These are phyloP conservation scores for Mirounga angustirostris DNA, from an alignment of 2,113 vertebrate species.

Conservation along the genomic window DNA sequence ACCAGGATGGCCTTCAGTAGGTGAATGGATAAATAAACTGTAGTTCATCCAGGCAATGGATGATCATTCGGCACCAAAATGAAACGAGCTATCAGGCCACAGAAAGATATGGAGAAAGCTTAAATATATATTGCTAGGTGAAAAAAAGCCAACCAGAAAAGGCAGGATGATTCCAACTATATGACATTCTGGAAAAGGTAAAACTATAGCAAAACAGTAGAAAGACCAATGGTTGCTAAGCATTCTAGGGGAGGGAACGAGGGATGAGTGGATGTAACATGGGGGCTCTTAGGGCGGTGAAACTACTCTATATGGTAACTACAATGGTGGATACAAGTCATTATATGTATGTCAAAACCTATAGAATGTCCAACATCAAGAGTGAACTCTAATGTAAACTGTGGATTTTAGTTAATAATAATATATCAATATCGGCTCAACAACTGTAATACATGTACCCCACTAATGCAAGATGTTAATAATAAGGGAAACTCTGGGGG, in stretches of 20 bases:
- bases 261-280: background rate
- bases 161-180: background rate
- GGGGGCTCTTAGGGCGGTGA: background rate
- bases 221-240: background rate
- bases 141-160: background rate
- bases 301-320: background rate
- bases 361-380: background rate
- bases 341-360: background rate
- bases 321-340: background rate
- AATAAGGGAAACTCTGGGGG: background rate
- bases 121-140: background rate
- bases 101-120: background rate
- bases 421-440: background rate
- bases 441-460: background rate
- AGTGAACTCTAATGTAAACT: background rate
- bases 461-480: background rate
- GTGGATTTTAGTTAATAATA: background rate
- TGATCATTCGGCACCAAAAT: background rate
- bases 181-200: background rate
- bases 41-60: background rate
- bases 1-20: background rate
- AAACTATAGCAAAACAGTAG: background rate
- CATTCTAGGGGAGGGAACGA: background rate
- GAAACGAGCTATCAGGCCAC: background rate
- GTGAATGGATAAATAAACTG: conserved; percentile 29